These are phyloP conservation scores for Syritta pipiens DNA, from an alignment of 2,888 invertebrate genomes.

Conservation along the genomic window DNA sequence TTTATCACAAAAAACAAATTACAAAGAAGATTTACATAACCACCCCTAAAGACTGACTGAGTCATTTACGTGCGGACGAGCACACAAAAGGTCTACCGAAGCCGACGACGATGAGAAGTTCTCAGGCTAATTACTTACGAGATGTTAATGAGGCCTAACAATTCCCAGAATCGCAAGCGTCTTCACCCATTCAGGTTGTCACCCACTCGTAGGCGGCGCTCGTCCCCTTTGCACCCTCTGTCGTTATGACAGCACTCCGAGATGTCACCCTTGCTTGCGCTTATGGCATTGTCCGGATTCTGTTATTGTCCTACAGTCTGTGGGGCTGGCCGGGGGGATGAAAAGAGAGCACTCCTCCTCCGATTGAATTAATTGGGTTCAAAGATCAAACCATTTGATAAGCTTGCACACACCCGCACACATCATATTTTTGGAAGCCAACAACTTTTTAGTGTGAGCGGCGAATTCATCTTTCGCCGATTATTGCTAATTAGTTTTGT, in stretches of 20 bases:
- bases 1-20: slow-evolving; percentile 1
- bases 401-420: slow-evolving; percentile 4
- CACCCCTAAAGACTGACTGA: neutral
- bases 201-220: neutral
- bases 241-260: slow-evolving; percentile 10
- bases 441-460: slow-evolving; percentile 30
- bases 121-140: slow-evolving; percentile 39
- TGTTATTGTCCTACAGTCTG: slow-evolving; percentile 1
- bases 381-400: slow-evolving; percentile 36
- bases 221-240: neutral
- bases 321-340: neutral
- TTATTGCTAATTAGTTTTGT: slow-evolving; percentile 54
- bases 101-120: slow-evolving; percentile 4
- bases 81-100: slow-evolving; percentile 3
- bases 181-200: neutral
- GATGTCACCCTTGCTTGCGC: slow-evolving; percentile 22
- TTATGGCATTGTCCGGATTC: slow-evolving; percentile 3
- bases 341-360: neutral
- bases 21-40: slow-evolving; percentile 1
- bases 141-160: slow-evolving; percentile 25
- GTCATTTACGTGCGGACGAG: neutral
- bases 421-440: slow-evolving; percentile 6
- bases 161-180: slow-evolving; percentile 1
- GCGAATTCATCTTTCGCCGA: slow-evolving; percentile 40
- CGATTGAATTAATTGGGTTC: slow-evolving; percentile 21